phyloP scores from a whole-genome alignment of 1,140 invertebrate species.

The Camponotus floridanus region DNA sequence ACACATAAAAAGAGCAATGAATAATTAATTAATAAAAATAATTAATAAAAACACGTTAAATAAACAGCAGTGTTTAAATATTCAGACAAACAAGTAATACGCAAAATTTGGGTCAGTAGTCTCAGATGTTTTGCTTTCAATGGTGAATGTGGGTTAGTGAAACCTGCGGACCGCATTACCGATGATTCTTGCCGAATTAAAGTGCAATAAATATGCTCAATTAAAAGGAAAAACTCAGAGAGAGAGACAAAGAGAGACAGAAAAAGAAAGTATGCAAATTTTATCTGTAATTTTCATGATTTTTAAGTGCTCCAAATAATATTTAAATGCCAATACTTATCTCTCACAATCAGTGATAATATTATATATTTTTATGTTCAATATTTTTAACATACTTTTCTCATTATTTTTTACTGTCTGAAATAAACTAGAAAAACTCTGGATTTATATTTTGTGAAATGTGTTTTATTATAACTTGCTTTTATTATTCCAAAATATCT shows the following conservation, averaged over 20 bases:
- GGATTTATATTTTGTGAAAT: neutral
- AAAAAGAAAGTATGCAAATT: neutral
- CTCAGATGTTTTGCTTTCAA: slow-evolving; percentile 85
- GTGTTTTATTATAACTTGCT: neutral
- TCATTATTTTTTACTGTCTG: neutral
- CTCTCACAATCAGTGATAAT: too few relatives aligned
- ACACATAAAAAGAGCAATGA: too few relatives aligned
- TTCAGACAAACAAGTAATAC: slow-evolving; percentile 63
- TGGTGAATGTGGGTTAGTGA: slow-evolving; percentile 86
- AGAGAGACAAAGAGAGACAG: too few relatives aligned
- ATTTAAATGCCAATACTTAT: too few relatives aligned
- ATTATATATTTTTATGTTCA: neutral
- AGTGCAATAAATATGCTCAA: slow-evolving; percentile 10
- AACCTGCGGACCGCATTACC: slow-evolving; percentile 83
- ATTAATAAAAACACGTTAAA: slow-evolving; percentile 14
- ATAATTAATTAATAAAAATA: neutral
- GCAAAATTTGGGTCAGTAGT: slow-evolving; percentile 82
- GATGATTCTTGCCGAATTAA: slow-evolving; percentile 78
- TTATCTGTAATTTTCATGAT: neutral
- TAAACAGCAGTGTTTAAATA: slow-evolving; percentile 42
- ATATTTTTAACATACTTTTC: neutral
- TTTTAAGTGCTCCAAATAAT: neutral
- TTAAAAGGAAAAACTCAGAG: neutral
- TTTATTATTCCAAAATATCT: neutral
- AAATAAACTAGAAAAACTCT: too few relatives aligned